A percentile compares a stretch with the other conserved stretches of the same genome.
These are phyloP conservation scores for Piaya cayana DNA, from an alignment of 2,113 vertebrate genomes.

Conservation along the genomic window DNA sequence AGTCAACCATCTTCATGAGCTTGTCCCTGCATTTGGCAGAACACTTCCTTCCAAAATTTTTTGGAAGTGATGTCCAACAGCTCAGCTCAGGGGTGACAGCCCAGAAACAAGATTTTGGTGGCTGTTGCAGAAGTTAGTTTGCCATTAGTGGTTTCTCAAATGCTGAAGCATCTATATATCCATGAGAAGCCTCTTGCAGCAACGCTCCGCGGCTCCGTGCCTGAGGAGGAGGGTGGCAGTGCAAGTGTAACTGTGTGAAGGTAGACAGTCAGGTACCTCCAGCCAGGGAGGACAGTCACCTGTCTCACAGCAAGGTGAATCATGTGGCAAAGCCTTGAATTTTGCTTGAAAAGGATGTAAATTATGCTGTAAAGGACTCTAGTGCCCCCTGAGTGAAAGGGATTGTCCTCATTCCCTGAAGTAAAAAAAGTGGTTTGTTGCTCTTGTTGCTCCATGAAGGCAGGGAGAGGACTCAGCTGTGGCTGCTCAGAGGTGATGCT, in stretches of 20 bases:
- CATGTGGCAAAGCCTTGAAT: neutral
- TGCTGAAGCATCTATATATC: neutral
- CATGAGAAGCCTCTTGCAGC: rapidly evolving
- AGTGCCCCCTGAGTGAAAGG: neutral
- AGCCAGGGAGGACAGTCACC: rapidly evolving
- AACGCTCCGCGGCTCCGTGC: rapidly evolving
- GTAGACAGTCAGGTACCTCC: rapidly evolving
- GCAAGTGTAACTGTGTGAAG: no score
- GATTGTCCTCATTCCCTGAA: neutral
- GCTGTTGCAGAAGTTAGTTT: neutral
- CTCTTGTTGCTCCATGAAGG: neutral
- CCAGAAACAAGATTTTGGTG: neutral
- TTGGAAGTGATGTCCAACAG: rapidly evolving
- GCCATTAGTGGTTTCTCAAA: rapidly evolving
- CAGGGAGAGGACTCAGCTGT: neutral
- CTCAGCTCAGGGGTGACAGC: neutral
- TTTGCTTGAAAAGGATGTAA: neutral
- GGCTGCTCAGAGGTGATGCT: neutral
- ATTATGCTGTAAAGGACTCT: neutral
- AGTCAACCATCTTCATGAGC: rapidly evolving
- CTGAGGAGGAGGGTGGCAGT: neutral
- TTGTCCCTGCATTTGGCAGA: neutral
- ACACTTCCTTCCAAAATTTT: rapidly evolving
- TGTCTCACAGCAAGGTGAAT: neutral
- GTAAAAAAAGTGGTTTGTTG: neutral